Conservation (phyloP, 2,113 vertebrate genomes). For the Neogobius melanostomus region DNA sequence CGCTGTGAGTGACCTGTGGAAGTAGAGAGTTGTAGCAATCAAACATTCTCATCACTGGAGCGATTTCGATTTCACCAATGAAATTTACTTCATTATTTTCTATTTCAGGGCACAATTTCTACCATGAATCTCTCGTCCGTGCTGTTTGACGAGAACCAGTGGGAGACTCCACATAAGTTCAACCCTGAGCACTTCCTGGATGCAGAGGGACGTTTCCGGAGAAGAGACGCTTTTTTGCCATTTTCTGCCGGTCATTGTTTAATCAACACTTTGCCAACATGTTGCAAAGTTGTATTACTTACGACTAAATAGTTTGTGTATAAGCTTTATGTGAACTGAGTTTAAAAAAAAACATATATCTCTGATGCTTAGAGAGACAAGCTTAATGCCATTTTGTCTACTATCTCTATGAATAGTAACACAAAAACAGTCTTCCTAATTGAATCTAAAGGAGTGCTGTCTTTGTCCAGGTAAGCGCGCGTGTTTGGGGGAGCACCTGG, state of each 20-base stretch:
- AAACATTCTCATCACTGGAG: too few species aligned
- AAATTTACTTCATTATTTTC: too few species aligned
- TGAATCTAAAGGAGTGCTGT: background rate
- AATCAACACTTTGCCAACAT: background rate
- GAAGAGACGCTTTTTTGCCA: conserved; percentile 82
- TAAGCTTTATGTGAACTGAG: background rate
- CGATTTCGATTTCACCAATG: conserved; percentile 8
- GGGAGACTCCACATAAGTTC: conserved; percentile 82
- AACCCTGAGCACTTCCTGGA: conserved; percentile 89
- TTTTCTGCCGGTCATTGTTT: conserved; percentile 82
- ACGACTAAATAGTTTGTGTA: background rate
- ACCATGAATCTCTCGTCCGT: conserved; percentile 78
- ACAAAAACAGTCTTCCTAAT: background rate
- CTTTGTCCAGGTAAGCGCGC: conserved; percentile 78
- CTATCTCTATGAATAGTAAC: background rate
- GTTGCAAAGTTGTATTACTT: background rate
- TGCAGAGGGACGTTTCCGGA: conserved; percentile 79
- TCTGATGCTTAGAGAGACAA: too few species aligned
- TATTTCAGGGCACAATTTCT: conserved; percentile 49
- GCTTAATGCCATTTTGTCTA: too few species aligned
- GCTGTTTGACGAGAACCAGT: conserved; percentile 81
- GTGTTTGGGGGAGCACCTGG: conserved; percentile 83
- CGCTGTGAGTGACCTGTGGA: too few species aligned
- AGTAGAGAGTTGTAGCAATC: too few species aligned
- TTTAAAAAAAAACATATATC: too few species aligned